Conservation (phyloP, 2,797 vertebrate species). For the Jordanella pulchra region DNA sequence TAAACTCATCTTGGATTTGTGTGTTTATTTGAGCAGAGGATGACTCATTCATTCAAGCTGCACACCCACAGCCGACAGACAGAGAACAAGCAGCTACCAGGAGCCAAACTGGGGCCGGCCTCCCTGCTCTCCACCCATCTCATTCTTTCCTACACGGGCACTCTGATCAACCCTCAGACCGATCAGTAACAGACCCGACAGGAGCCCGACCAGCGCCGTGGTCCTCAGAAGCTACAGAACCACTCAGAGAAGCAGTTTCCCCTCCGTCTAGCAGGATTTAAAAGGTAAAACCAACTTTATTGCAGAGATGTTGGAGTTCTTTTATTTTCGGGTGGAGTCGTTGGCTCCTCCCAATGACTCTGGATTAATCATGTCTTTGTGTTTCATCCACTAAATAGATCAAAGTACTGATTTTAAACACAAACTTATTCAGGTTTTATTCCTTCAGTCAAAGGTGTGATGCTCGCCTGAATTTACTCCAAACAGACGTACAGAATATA, state of each 20-base stretch:
- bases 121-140: conserved; percentile 68
- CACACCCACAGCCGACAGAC: conserved; percentile 29
- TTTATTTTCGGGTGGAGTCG: conserved; percentile 52
- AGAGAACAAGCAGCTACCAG: conserved; percentile 42
- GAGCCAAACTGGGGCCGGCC: conserved; percentile 68
- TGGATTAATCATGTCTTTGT: conserved; percentile 9
- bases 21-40: conserved; percentile 22
- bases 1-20: conserved; percentile 12
- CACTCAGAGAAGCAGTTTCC: conserved; percentile 5
- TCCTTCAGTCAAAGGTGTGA: not conserved
- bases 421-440: not conserved
- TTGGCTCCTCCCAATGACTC: conserved; percentile 43
- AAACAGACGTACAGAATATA: not conserved
- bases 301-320: conserved; percentile 7
- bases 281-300: conserved; percentile 46
- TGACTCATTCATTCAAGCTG: conserved; percentile 67
- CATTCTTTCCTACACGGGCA: conserved; percentile 77
- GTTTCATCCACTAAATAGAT: not conserved
- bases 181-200: conserved; percentile 31
- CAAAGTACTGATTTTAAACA: not conserved
- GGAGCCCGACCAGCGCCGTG: not conserved
- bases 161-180: conserved; percentile 47
- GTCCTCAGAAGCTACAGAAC: not conserved
- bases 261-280: conserved; percentile 5
- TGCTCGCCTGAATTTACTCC: not conserved